phyloP scores from a whole-genome alignment of 2,113 vertebrate genomes.

The Phycodurus eques region DNA sequence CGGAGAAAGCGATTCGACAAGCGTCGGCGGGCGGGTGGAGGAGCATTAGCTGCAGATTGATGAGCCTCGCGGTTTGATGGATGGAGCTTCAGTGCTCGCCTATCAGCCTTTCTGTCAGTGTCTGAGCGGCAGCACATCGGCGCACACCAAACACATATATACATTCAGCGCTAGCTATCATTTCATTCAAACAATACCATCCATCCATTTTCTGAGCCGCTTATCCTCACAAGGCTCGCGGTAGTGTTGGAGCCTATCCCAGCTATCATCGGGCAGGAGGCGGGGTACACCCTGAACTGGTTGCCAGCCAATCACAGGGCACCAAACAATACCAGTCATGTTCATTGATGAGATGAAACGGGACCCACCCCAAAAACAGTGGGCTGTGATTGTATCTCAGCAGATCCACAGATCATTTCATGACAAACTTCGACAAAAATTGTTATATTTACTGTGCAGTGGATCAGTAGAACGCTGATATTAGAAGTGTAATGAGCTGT shows the following conservation, averaged over 20 bases:
- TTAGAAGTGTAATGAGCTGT: neutral
- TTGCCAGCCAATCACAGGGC: too few species aligned
- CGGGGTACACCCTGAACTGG: too few species aligned
- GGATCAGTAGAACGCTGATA: neutral
- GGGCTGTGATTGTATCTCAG: neutral
- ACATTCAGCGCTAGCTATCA: neutral
- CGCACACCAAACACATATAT: neutral
- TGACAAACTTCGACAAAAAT: neutral
- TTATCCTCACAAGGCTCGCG: too few species aligned
- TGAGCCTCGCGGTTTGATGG: conserved; percentile 39
- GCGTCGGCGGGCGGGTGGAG: conserved; percentile 18
- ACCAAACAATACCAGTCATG: neutral
- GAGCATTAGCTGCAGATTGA: conserved; percentile 37
- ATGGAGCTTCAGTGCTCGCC: conserved; percentile 31
- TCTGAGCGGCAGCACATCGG: conserved; percentile 14
- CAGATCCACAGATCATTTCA: neutral
- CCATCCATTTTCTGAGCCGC: too few species aligned
- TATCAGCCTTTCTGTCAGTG: conserved; percentile 33
- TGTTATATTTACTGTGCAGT: neutral
- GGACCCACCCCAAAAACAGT: neutral
- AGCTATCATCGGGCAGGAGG: too few species aligned
- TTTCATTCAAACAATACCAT: conserved; percentile 8
- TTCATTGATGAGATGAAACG: neutral
- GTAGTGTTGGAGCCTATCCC: too few species aligned
- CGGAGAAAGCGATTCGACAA: neutral